Percentiles rank a stretch among this genome's conserved stretches.
These are phyloP conservation scores for Xenopus petersii DNA, from an alignment of 2,797 vertebrate species.

Conservation along the genomic window DNA sequence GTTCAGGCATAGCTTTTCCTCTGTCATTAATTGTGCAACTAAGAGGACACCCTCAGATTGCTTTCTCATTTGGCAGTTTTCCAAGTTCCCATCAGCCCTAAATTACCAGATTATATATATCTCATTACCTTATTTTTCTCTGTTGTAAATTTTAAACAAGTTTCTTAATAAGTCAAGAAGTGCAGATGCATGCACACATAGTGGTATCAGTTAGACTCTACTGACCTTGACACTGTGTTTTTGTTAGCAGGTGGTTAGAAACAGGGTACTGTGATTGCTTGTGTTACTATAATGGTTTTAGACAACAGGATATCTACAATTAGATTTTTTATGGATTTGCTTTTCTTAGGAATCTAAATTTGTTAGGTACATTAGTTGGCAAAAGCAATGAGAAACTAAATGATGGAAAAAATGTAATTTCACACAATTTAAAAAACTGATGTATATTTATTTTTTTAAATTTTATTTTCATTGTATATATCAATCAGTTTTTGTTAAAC, in stretches of 20 bases:
- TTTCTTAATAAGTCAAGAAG: conserved; percentile 62
- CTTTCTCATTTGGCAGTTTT: conserved; percentile 71
- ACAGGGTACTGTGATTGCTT: not conserved
- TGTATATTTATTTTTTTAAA: too few species aligned
- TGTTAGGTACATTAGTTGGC: too few species aligned
- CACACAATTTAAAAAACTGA: too few species aligned
- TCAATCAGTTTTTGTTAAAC: too few species aligned
- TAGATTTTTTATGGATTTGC: too few species aligned
- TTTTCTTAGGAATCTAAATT: too few species aligned
- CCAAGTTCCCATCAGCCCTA: conserved; percentile 66
- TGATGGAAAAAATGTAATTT: too few species aligned
- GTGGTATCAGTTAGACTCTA: conserved; percentile 55
- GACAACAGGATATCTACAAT: too few species aligned
- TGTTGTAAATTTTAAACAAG: conserved; percentile 74
- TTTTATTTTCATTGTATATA: too few species aligned
- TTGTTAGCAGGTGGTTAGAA: not conserved
- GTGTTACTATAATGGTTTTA: too few species aligned
- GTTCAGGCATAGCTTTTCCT: conserved; percentile 65
- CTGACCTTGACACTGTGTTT: conserved; percentile 38
- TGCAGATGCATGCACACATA: conserved; percentile 3
- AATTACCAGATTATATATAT: conserved; percentile 73
- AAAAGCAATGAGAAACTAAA: too few species aligned
- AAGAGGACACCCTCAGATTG: conserved; percentile 69
- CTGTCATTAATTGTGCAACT: conserved; percentile 67
- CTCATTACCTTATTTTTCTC: conserved; percentile 64